Evolutionary conservation across 2,797 vertebrate species (phyloP).

Genomic region (Oreochromis mossambicus): DNA sequence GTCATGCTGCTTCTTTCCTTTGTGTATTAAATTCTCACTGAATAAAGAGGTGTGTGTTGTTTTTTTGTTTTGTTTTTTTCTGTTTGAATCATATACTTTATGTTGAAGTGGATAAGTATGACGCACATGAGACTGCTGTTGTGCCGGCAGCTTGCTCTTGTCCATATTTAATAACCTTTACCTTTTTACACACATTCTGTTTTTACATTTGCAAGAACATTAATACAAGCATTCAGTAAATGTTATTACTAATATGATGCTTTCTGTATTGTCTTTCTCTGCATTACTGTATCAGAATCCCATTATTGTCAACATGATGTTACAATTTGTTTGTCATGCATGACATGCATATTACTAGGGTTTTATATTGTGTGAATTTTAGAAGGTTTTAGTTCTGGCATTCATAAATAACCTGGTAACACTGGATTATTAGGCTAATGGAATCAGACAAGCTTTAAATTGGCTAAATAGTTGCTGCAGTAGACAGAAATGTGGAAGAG

Average conservation of each 20-base stretch:
- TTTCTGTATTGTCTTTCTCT: background rate
- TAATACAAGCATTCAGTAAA: background rate
- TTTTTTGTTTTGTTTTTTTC: fast-evolving
- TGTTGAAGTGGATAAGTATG: background rate
- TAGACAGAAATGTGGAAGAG: background rate
- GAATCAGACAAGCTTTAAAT: background rate
- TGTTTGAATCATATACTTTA: background rate
- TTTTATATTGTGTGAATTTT: background rate
- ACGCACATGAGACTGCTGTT: background rate
- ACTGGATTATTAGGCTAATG: background rate
- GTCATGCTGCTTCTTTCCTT: background rate
- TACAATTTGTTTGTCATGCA: constrained; percentile 1
- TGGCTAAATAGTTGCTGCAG: background rate
- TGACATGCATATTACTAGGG: background rate
- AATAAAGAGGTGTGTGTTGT: background rate
- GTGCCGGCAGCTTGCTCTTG: background rate
- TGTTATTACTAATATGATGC: background rate
- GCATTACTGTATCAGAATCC: background rate
- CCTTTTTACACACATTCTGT: background rate
- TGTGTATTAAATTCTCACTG: background rate
- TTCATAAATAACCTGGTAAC: background rate
- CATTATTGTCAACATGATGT: constrained; percentile 6
- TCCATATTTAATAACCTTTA: background rate
- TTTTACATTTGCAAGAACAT: background rate
- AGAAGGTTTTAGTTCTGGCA: background rate